Percentiles rank a stretch among this genome's conserved stretches.
These are phyloP conservation scores for Trissolcus basalis DNA, from an alignment of 1,140 invertebrate genomes.

Conservation along the genomic window DNA sequence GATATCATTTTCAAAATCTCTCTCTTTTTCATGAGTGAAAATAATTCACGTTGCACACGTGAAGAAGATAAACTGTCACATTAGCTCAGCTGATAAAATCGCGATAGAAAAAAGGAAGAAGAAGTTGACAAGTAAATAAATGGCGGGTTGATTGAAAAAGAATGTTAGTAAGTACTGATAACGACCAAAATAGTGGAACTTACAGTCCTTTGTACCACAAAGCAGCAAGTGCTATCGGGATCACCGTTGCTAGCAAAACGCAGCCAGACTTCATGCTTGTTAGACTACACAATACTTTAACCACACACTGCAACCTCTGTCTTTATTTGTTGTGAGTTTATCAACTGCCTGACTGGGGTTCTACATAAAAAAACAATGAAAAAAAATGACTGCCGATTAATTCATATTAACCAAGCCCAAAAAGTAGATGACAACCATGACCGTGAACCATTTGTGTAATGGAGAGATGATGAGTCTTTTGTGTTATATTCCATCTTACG, in stretches of 20 bases:
- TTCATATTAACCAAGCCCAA: slow-evolving; percentile 1
- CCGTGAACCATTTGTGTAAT: too few species aligned
- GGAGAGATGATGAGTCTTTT: too few species aligned
- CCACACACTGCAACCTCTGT: slow-evolving; percentile 44
- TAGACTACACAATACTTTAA: slow-evolving; percentile 54
- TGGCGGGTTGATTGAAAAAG: not conserved
- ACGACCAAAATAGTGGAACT: slow-evolving; percentile 59
- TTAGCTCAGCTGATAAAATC: too few species aligned
- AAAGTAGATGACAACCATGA: too few species aligned
- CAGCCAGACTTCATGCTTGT: slow-evolving; percentile 66
- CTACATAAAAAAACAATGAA: slow-evolving; percentile 42
- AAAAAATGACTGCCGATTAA: slow-evolving; percentile 4
- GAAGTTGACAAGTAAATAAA: not conserved
- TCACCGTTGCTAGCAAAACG: slow-evolving; percentile 66
- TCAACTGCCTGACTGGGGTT: slow-evolving; percentile 43
- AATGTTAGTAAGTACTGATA: not conserved
- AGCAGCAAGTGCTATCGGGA: slow-evolving; percentile 68
- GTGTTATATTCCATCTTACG: too few species aligned
- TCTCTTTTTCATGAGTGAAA: too few species aligned
- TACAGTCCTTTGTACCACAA: slow-evolving; percentile 73
- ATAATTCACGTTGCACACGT: too few species aligned
- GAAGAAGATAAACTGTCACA: too few species aligned
- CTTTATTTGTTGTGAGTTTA: slow-evolving; percentile 40
- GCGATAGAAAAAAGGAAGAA: not conserved
- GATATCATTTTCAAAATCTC: too few species aligned